Percentiles rank a stretch among this genome's conserved stretches.
Evolutionary conservation across 2,888 invertebrate genomes (phyloP).

Genomic region (Drosophila subsilvestris): DNA sequence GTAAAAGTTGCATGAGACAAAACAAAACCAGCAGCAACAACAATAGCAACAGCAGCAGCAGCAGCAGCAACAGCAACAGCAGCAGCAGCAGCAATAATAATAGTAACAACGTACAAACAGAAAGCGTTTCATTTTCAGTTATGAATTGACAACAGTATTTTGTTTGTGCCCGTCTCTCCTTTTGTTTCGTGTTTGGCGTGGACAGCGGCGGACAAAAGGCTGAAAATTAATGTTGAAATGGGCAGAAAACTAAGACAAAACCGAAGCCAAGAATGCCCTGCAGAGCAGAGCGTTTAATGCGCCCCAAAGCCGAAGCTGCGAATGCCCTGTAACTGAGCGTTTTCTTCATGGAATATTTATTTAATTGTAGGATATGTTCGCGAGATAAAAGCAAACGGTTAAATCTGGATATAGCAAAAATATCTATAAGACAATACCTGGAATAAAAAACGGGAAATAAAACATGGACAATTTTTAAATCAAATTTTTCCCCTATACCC

Average conservation of each 20-base stretch:
- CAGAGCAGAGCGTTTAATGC: neutral
- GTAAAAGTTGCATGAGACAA: constrained; percentile 75
- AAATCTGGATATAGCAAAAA: no score
- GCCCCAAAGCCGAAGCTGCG: no score
- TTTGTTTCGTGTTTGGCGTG: constrained; percentile 12
- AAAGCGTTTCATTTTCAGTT: constrained; percentile 69
- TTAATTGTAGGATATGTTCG: no score
- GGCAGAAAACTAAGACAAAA: neutral
- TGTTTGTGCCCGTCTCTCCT: constrained; percentile 35
- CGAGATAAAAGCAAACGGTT: no score
- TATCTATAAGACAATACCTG: no score
- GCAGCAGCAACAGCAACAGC: constrained; percentile 4
- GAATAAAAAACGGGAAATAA: no score
- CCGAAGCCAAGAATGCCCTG: neutral
- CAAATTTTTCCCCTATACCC: no score
- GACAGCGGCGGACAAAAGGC: neutral
- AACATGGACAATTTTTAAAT: no score
- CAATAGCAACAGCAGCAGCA: constrained; percentile 5
- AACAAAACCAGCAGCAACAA: constrained; percentile 11
- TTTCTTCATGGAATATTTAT: no score
- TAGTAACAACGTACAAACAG: constrained; percentile 31
- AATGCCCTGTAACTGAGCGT: no score
- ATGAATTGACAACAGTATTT: constrained; percentile 65
- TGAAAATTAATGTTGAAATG: constrained; percentile 2
- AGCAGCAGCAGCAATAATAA: constrained; percentile 36